Base-by-base conservation (phyloP, 2,888 invertebrate species). In the Drosophila nigricruria region DNA sequence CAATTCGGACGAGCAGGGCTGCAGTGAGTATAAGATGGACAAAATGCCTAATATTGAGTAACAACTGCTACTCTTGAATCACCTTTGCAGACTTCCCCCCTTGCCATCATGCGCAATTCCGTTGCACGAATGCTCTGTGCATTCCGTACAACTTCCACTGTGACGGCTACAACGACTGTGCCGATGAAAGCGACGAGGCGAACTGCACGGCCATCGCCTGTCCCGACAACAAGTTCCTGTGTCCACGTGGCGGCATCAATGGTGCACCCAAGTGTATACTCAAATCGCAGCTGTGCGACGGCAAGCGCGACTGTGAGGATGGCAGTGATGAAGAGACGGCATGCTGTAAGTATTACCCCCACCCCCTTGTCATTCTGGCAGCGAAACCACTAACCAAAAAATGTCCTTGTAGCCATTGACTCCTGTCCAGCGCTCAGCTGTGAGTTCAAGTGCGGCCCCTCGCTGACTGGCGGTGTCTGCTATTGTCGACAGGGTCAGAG, bases 71-170 rank as follows among this genome's bases (percentile, higher is more conserved):
- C 3, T 1, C 25, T 30, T 12, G 14, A 10, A 4, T 18, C 30
- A 42, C 73, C 72, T 85, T 34, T 23, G 5, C 93, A 97, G 97
- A 96, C 93, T 98, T 98, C 92, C 97, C 97, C 0, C 95, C 96
- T 0, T 98, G 98, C 92, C 96, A 97, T 91, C 96, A 96, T 82
- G 97, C 97, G 2, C 98, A 98, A 93, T 98, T 98, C 93, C 95
- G 98, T 40, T 98, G 98, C 93, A 95, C 96, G 79, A 98, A 98
- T 93, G 96, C 97, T 0, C 94, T 98, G 14, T 99, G 99, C 93
- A 98, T 99, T 87, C 98, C 98, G 0, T 95, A 95, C 56, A 95
- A 95, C 54, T 97, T 96, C 93, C 96, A 96, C 92, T 97, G 97
- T 93, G 93, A 93, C 76, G 97, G 97, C 30, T 96, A 96, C 93